Conservation (phyloP, 2,797 vertebrate genomes). For the Lophotriccus pileatus region DNA sequence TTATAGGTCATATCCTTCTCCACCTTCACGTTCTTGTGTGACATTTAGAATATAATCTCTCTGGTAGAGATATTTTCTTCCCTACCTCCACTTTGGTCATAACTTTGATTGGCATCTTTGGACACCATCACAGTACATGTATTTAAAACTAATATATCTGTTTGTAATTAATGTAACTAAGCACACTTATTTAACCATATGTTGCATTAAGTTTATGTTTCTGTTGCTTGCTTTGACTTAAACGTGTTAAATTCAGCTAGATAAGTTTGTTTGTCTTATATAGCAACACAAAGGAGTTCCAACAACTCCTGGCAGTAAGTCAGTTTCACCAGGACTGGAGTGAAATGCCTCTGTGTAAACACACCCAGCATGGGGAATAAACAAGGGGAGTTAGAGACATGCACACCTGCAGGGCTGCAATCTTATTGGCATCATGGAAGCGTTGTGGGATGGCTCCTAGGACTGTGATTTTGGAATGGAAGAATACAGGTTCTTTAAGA, state of each 20-base stretch:
- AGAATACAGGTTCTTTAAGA: background rate
- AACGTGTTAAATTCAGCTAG: background rate
- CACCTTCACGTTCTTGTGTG: background rate
- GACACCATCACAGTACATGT: background rate
- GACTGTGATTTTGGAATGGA: background rate
- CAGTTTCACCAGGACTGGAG: background rate
- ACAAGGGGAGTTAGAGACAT: background rate
- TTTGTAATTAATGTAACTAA: background rate
- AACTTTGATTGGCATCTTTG: background rate
- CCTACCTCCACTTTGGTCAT: background rate
- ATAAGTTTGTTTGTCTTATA: background rate
- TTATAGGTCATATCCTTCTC: background rate
- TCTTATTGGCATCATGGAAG: background rate
- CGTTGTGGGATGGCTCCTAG: accelerated
- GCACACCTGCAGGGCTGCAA: background rate
- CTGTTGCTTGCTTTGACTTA: background rate
- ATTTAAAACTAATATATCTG: background rate
- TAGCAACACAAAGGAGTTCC: background rate
- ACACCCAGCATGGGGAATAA: background rate
- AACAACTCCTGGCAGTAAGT: background rate
- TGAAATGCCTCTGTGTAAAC: background rate
- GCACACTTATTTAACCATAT: background rate
- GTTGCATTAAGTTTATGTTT: background rate
- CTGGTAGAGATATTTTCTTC: background rate
- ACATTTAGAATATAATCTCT: background rate